Base-by-base conservation (phyloP, 2,888 invertebrate genomes). In the Phasia obesa region DNA sequence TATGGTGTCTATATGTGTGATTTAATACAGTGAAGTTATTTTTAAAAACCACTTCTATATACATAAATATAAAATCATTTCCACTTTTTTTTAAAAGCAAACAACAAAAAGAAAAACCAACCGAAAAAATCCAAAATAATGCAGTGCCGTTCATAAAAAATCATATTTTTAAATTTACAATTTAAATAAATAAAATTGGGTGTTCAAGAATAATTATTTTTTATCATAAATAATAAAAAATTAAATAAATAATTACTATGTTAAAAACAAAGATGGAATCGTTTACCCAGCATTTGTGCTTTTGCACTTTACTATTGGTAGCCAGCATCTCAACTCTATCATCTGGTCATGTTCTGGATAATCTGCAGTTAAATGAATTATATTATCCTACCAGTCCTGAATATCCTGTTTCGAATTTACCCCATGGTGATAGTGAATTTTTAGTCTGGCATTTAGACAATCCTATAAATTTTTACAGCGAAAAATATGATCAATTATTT, bases 401-500 rank as follows among this genome's bases (percentile, higher is more conserved):
- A 15, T 81, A 86, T 65, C 86, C 87, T 55, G 86, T 86, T n/a
- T 86, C 88, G 31, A 86, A 85, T 42, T 83, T 91, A 82, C 78
- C 86, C 51, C 85, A 87, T 65, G 92, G 91, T 25, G 90, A 91
- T 85, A 91, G 90, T 81, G 89, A 90, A 75, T 88, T 84, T 73
- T 80, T 87, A 35, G 85, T 87, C 74, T 87, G 91, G 80, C 87
- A 89, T 76, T 85, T 91, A 84, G 88, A 90, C 57, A 88, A 85
- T 38, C 96, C 97, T 1, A 93, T 98, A 73, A 92, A 93, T 64
- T 97, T 97, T 92, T 98, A 94, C 90, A 96, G 95, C 86, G 94
- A 94, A 85, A 92, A 92, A 84, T 97, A 96, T 90, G 93, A 94
- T 74, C 93, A 94, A 42, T 92, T 98, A 87, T 97, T 93, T 91